Percentiles rank a stretch among this genome's conserved stretches.
Conservation (phyloP, 2,113 vertebrate species). For the Pionites leucogaster region DNA sequence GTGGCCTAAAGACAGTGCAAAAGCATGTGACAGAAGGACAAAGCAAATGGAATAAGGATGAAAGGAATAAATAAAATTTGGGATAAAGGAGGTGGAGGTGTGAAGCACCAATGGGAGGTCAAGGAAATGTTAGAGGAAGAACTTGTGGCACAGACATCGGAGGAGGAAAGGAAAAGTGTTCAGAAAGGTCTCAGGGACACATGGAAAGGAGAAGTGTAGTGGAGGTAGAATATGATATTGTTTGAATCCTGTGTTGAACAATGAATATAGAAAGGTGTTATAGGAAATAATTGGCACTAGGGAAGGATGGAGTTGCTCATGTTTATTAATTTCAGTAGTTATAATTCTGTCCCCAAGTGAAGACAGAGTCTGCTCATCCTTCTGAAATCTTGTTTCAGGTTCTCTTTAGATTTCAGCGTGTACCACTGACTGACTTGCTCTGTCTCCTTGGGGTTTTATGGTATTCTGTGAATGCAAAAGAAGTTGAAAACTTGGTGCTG, state of each 20-base stretch:
- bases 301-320: accelerated
- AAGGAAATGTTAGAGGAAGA: background rate
- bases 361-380: background rate
- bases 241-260: background rate
- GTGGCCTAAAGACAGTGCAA: background rate
- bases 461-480: background rate
- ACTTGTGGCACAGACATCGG: background rate
- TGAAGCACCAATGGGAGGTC: background rate
- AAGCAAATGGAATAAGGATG: background rate
- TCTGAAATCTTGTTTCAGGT: background rate
- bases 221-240: background rate
- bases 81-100: background rate
- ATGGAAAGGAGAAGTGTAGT: background rate
- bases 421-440: background rate
- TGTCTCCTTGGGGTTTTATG: background rate
- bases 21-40: background rate
- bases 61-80: background rate
- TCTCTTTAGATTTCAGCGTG: background rate
- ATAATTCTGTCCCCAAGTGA: background rate
- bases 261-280: background rate
- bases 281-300: background rate
- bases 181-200: background rate
- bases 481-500: background rate
- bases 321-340: background rate
- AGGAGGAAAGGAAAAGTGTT: background rate